These are phyloP conservation scores for Cerastis rubricosa DNA, from an alignment of 2,888 invertebrate genomes.

Conservation along the genomic window DNA sequence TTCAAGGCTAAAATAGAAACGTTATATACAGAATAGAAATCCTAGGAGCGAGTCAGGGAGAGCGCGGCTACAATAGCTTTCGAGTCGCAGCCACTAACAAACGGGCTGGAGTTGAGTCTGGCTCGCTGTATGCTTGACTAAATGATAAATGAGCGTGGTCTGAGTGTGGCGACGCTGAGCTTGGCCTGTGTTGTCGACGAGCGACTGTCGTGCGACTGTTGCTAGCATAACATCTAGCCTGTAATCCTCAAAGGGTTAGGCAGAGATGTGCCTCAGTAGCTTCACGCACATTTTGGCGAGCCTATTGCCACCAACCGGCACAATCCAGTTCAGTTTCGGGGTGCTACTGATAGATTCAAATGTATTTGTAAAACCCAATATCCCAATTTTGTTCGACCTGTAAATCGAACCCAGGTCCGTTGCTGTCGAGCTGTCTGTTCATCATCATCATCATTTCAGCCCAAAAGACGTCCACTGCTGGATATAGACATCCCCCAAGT, in stretches of 20 bases:
- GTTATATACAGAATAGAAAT: slow-evolving; percentile 36
- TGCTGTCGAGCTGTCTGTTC: neutral
- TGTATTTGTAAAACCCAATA: neutral
- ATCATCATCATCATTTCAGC: too few species aligned
- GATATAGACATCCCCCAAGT: too few species aligned
- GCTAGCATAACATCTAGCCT: neutral
- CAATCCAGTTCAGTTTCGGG: neutral
- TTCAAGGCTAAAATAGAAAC: slow-evolving; percentile 39
- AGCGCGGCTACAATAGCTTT: slow-evolving; percentile 42
- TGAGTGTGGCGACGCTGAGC: slow-evolving; percentile 32
- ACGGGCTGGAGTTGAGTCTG: slow-evolving; percentile 53
- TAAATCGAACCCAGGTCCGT: neutral
- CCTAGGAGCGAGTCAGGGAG: slow-evolving; percentile 27
- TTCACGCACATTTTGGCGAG: neutral
- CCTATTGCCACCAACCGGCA: neutral
- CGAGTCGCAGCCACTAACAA: slow-evolving; percentile 43
- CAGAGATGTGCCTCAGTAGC: neutral
- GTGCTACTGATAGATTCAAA: neutral
- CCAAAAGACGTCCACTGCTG: too few species aligned
- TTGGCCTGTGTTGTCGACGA: neutral
- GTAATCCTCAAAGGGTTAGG: neutral
- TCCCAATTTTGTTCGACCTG: neutral
- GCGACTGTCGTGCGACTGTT: slow-evolving; percentile 12
- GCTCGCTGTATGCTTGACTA: slow-evolving; percentile 42
- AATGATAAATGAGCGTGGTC: slow-evolving; percentile 59